phyloP scores from a whole-genome alignment of 2,113 vertebrate species.

The Australoheros scitulus region DNA sequence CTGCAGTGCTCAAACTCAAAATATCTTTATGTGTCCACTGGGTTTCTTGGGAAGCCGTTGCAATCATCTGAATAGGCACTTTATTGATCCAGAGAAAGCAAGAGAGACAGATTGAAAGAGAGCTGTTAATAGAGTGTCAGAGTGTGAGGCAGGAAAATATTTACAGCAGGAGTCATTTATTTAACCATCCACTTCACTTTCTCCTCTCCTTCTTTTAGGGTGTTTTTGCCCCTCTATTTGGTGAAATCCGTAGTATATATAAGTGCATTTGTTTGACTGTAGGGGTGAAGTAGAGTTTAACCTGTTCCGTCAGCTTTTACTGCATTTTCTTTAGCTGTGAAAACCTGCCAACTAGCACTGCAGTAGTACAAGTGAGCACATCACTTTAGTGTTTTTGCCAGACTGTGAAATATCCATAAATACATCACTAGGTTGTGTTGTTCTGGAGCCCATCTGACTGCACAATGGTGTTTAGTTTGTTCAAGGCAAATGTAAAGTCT shows the following conservation, averaged over 20 bases:
- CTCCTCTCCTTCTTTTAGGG: neutral
- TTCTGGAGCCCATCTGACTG: too few species aligned
- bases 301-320: neutral
- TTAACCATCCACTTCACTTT: neutral
- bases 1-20: neutral
- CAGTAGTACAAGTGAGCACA: neutral
- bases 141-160: neutral
- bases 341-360: neutral
- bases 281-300: conserved; percentile 1
- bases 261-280: neutral
- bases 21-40: neutral
- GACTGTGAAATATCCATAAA: neutral
- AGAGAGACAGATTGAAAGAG: neutral
- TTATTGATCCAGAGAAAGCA: conserved; percentile 36
- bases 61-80: conserved; percentile 40
- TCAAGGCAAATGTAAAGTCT: neutral
- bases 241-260: neutral
- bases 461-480: neutral
- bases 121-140: neutral
- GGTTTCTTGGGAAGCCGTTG: conserved; percentile 11
- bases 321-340: neutral
- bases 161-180: neutral
- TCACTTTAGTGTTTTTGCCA: neutral
- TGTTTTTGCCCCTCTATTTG: neutral
- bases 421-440: neutral